phyloP scores from a whole-genome alignment of 2,113 vertebrate genomes.

The Macroglossus sobrinus region DNA sequence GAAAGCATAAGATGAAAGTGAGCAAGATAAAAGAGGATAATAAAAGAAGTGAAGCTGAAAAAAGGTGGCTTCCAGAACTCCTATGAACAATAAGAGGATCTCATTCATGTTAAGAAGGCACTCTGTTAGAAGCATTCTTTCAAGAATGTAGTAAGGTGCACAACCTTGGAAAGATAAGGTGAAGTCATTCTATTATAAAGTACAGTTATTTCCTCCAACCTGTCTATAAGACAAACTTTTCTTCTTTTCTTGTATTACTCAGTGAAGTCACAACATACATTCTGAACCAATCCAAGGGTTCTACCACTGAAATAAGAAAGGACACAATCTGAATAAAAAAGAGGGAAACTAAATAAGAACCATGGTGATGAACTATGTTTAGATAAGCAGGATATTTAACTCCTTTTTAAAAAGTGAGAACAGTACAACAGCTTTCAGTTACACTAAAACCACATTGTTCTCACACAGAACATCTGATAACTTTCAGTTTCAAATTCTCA shows the following conservation, averaged over 20 bases:
- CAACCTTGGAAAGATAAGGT: constrained; percentile 65
- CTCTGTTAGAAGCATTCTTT: constrained; percentile 65
- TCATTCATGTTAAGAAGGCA: constrained; percentile 67
- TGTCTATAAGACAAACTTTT: constrained; percentile 30
- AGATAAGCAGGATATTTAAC: not conserved
- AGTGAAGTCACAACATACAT: not conserved
- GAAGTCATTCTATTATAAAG: constrained; percentile 43
- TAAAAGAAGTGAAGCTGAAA: constrained; percentile 68
- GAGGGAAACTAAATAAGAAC: not conserved
- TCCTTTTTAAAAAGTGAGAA: constrained; percentile 23
- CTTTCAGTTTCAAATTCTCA: constrained; percentile 33
- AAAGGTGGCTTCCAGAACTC: constrained; percentile 61
- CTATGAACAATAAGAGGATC: constrained; percentile 64
- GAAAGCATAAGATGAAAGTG: constrained; percentile 72
- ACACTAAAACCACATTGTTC: not conserved
- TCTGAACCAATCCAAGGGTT: not conserved
- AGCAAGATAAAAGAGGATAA: constrained; percentile 73
- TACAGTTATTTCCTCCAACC: constrained; percentile 49
- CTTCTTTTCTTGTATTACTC: not conserved
- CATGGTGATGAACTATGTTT: not conserved
- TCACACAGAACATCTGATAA: constrained; percentile 62
- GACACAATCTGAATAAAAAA: not conserved
- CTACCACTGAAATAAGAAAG: not conserved
- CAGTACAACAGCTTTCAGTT: not conserved
- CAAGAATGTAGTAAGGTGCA: constrained; percentile 48